Evolutionary conservation across 2,113 vertebrate genomes (phyloP), one percentile per base, ranked within the genome.

Genomic region (Eulacestoma nigropectus): DNA sequence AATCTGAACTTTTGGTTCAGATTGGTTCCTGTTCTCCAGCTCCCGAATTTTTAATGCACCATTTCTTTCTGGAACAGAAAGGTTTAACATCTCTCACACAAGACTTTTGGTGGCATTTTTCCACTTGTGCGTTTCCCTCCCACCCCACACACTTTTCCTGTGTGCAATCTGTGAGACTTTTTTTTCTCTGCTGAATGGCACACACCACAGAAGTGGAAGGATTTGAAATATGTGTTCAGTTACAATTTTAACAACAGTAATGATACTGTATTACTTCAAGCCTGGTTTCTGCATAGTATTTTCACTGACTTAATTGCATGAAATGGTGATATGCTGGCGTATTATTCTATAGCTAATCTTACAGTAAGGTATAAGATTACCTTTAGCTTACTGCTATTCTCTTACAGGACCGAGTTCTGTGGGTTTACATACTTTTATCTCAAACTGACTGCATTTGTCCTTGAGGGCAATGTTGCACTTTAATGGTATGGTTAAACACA

Each of bases 11-110:
- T 53, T 55, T 53, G 12, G 70, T 91, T 97, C 67, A 84, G 74
- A 86, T 95, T 92, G 72, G 52, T 81, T 90, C 49, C 78, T 80
- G 76, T 49, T 93, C 82, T 85, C 83, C 67, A 67, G 79, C 93
- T 95, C 75, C 59, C 65, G 55, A 90, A 70, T 85, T 96, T 65
- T 91, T 95, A 90, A 94, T 96, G 67, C n/a, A 84, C 53, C 30
- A 70, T 67, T 95, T 96, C 52, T 81, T 87, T 17, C 50, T 83
- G 84, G 75, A 95, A 93, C 39, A 87, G 32, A 72, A 84, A 94
- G 33, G 5, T 94, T 90, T 89, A 55, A 64, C 68, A 75, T 90
- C 73, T 88, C 42, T 83, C 59, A 26, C 80, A 60, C 41, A 88
- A 37, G 79, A 67, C 17, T 79, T 53, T 75, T 74, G 25, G 62